Base-by-base conservation (phyloP, 1,140 invertebrate species). In the Aphaenogaster ashmeadi region DNA sequence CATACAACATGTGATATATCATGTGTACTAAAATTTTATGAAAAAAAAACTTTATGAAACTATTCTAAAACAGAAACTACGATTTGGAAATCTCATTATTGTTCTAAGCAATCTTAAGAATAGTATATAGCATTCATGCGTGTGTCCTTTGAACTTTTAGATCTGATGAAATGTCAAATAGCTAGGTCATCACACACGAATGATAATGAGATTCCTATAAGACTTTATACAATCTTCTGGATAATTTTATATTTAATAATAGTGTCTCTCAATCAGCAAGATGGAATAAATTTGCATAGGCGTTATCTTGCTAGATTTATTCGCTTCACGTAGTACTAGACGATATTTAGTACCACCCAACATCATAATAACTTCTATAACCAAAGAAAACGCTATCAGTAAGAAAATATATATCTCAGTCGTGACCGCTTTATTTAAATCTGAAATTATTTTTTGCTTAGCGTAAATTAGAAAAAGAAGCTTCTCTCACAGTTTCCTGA, bases 201-300 rank as follows among this genome's bases (percentile, higher is more conserved):
- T 47, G 54, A 83, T n/a, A 21, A 74, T 60, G 18, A 44, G 27
- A 84, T 84, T 60, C 38, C 41, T 75, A 84, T 60, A 75, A 47
- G 54, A 74, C 21, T 83, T 21, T 36, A 38, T 9, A 44, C 80
- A 33, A 83, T 74, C 67, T 58, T 74, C 11, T 58, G 7, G 38
- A 58, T 60, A 74, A 84, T 84, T 75, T 84, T 62, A 74, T 60
- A 74, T 36, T 75, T 60, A 60, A 8, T 60, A 60, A 83, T 74
- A 36, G 13, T 27, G 54, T 13, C 18, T 60, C 21, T 83, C 38
- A 36, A 38, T 62, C 69, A 75, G 41, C 18, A 74, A 83, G 69
- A 75, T 47, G 54, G 80, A 84, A 84, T 84, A 84, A 84, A 84
- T 60, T 60, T 60, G 80, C 41, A 60, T 75, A 3, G 80, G 69